A percentile compares a stretch with the other conserved stretches of the same genome.
Conservation (phyloP, 2,113 vertebrate genomes). For the Leptobrachium ailaonicum region DNA sequence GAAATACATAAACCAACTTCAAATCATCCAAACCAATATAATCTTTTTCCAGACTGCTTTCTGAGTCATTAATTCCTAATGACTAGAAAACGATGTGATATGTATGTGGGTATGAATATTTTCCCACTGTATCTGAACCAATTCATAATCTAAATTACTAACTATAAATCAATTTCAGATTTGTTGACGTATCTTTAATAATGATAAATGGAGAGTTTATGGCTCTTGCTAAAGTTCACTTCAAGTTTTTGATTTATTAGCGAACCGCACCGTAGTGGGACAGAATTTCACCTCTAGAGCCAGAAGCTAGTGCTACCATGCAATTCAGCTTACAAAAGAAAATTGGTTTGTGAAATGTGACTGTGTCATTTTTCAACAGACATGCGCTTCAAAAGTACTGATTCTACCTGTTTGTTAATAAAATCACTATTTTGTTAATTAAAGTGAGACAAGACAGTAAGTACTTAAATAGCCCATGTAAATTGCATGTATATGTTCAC, state of each 20-base stretch:
- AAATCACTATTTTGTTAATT: background rate
- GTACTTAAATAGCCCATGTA: no score
- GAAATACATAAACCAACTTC: constrained; percentile 37
- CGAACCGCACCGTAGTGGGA: constrained; percentile 12
- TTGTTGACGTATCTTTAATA: constrained; percentile 54
- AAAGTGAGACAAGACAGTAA: background rate
- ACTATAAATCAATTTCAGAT: constrained; percentile 55
- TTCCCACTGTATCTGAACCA: constrained; percentile 55
- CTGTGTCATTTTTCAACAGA: constrained; percentile 3
- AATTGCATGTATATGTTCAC: no score
- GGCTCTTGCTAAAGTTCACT: constrained; percentile 54
- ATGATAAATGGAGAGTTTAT: constrained; percentile 60
- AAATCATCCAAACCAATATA: constrained; percentile 31
- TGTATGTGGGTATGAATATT: constrained; percentile 53
- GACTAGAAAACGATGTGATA: constrained; percentile 51
- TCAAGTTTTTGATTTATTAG: constrained; percentile 49
- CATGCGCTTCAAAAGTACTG: background rate
- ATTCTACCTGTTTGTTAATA: background rate
- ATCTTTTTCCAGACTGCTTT: constrained; percentile 22
- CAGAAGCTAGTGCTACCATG: constrained; percentile 17
- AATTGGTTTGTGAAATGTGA: constrained; percentile 22
- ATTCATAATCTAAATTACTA: constrained; percentile 53
- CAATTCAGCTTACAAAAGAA: constrained; percentile 29
- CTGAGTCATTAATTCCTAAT: constrained; percentile 58
- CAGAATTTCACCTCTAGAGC: constrained; percentile 17